Base-by-base conservation (phyloP, 2,113 vertebrate species). In the Ailurus styani region DNA sequence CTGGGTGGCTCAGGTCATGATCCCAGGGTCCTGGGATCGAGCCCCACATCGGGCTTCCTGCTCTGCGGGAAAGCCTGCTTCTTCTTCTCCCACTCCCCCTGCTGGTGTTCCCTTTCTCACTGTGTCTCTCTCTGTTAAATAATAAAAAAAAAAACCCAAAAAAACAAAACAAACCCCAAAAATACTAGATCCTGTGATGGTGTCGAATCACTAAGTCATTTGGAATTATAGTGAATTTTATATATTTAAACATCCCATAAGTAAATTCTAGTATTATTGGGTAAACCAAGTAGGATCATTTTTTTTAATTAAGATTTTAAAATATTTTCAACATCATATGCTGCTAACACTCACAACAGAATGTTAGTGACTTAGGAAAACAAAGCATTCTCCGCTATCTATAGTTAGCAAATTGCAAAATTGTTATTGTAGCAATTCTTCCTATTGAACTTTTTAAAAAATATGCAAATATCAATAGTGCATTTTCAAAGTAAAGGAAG, bases 401-500 rank as follows among this genome's bases (percentile, higher is more conserved):
- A 29, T 52, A 54, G 12, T 37, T 87, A 55, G 20, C 45, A 34
- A 57, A 60, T 23, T 54, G n/a, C n/a, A 45, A 94, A 90, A 47
- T 68, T 57, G 17, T 55, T 90, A 54, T 83, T 72, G 52, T 86
- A 72, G 18, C 9, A 55, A 75, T 77, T 95, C 40, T 96, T 93
- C 25, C 14, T 18, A 7, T 68, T 47, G 47, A 4, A 57, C 6
- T 52, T 62, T 72, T 17, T 88, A 73, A 2, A 85, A 77, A 85
- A 10, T 31, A 93, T 87, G 88, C 37, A 94, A 79, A 79, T 91
- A 89, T 75, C 37, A 96, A 68, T 62, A 37, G 81, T 81, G 1
- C 34, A 77, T 81, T 90, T 95, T 97, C 31, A 93, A 89, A 95
- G 66, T 6, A 83, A 90, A 90, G 20, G 77, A 95, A 75, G 55